Base-by-base conservation (phyloP, 1,140 invertebrate species). In the Neodiprion fabricii region DNA sequence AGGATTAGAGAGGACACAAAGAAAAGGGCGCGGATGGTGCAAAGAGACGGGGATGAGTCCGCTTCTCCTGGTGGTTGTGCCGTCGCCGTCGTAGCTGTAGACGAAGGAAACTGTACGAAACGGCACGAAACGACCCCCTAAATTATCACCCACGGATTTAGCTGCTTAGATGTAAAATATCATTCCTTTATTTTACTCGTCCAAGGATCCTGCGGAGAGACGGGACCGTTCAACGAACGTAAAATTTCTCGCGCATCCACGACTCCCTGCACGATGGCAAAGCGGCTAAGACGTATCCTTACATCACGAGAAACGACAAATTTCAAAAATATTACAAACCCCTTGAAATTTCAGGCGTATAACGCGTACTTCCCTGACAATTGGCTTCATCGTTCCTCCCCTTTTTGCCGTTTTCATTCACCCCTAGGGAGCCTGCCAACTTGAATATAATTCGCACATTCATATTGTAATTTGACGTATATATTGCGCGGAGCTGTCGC, bases 91-190 rank as follows among this genome's bases (percentile, higher is more conserved):
- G 28, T 0, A 61, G 53, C 0, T 40, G 2, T 0, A 61, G 53
- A 4, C 11, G 53, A 61, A 61, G 53, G 53, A 61, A 61, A 61
- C 53, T 5, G 53, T 61, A 61, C n/a, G 53, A 61, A 61, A 61
- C 53, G 53, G n/a, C 5, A 75, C 74, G 61, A 74, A 75, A 78
- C 74, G 75, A 72, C 73, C 74, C 72, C 78, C 78, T 79, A 76
- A 81, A 82, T 83, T 82, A 83, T 83, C 79, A 74, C 77, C 49
- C 68, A 70, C 47, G 74, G 71, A 74, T 82, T 80, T 82, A 80
- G 76, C 71, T 71, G 75, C 73, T 69, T 73, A 61, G 72, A 73
- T 74, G 75, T 80, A 78, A 80, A 78, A 75, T 72, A 75, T 61
- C 74, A 76, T 68, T 72, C 70, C 68, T 28, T 69, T 69, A 69